phyloP scores from a whole-genome alignment of 2,888 invertebrate genomes.

The Pristionchus entomophagus region DNA sequence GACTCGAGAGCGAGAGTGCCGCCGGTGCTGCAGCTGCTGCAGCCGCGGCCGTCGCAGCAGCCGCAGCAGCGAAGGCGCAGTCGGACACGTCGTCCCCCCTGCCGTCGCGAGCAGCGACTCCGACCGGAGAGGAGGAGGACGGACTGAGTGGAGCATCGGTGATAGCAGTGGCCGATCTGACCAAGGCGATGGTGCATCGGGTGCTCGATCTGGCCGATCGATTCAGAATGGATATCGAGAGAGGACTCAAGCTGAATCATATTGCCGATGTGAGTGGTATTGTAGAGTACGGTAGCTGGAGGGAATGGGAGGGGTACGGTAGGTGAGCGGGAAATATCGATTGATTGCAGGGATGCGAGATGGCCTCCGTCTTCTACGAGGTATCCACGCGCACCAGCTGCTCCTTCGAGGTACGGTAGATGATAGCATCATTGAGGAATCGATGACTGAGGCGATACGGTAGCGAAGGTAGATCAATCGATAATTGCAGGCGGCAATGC shows the following conservation, averaged over 20 bases:
- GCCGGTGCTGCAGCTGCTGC: conserved; percentile 34
- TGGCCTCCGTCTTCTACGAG: conserved; percentile 98
- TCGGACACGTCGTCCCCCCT: conserved; percentile 47
- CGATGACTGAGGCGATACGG: neutral
- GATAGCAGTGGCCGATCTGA: conserved; percentile 88
- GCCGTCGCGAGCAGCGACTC: conserved; percentile 54
- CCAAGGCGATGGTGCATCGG: conserved; percentile 86
- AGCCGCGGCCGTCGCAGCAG: neutral
- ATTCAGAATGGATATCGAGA: conserved; percentile 87
- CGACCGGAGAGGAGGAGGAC: conserved; percentile 53
- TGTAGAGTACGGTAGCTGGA: neutral
- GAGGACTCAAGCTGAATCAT: conserved; percentile 88
- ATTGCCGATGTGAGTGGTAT: conserved; percentile 82
- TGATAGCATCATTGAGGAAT: neutral
- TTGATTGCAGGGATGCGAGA: conserved; percentile 85
- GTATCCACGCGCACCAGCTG: conserved; percentile 95
- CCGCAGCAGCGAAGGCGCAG: neutral
- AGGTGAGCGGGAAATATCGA: too few species aligned
- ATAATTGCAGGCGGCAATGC: conserved; percentile 84
- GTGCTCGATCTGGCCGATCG: conserved; percentile 94
- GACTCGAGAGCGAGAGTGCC: conserved; percentile 9
- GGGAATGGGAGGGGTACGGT: too few species aligned
- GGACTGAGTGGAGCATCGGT: conserved; percentile 85
- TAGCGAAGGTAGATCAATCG: neutral
- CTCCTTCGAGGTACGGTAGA: conserved; percentile 85